These are phyloP conservation scores for Porites rus DNA, from an alignment of 92 coral and sea anemone genomes.

Conservation along the genomic window DNA sequence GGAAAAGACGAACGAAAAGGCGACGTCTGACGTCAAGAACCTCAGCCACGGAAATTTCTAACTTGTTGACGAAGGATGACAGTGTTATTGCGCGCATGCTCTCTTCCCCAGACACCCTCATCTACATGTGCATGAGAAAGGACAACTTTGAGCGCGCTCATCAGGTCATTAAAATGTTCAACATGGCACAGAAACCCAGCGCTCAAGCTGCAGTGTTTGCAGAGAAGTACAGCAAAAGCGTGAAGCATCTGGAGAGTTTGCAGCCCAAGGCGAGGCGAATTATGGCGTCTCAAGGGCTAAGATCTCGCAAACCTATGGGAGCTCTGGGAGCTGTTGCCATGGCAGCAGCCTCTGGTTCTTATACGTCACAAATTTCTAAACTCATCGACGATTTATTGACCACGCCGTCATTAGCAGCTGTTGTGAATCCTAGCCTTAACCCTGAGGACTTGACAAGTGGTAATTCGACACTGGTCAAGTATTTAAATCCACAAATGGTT, in stretches of 20 bases:
- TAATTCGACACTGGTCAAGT: constrained; percentile 67
- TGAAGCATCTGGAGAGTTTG: constrained; percentile 75
- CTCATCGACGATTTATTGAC: constrained; percentile 85
- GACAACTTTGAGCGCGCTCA: constrained; percentile 93
- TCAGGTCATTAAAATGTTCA: constrained; percentile 95
- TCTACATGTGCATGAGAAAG: constrained; percentile 98
- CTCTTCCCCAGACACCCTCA: constrained; percentile 92
- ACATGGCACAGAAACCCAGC: constrained; percentile 77
- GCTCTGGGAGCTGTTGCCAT: constrained; percentile 93
- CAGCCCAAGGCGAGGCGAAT: constrained; percentile 73
- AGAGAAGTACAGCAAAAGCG: constrained; percentile 79
- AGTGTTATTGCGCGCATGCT: constrained; percentile 93
- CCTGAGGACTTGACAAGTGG: constrained; percentile 64
- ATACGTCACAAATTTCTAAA: constrained; percentile 71
- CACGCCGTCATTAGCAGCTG: constrained; percentile 63
- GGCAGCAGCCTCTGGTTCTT: constrained; percentile 98
- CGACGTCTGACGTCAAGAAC: constrained; percentile 46
- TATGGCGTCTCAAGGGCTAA: constrained; percentile 31
- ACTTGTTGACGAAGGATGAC: constrained; percentile 69
- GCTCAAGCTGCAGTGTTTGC: constrained; percentile 93
- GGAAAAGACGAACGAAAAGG: constrained; percentile 52
- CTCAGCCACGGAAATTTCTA: constrained; percentile 46
- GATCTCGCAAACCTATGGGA: constrained; percentile 64
- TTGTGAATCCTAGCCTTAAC: constrained; percentile 55
- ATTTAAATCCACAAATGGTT: constrained; percentile 78